These are phyloP conservation scores for Phortica okadai DNA, from an alignment of 2,888 invertebrate genomes.

Conservation along the genomic window DNA sequence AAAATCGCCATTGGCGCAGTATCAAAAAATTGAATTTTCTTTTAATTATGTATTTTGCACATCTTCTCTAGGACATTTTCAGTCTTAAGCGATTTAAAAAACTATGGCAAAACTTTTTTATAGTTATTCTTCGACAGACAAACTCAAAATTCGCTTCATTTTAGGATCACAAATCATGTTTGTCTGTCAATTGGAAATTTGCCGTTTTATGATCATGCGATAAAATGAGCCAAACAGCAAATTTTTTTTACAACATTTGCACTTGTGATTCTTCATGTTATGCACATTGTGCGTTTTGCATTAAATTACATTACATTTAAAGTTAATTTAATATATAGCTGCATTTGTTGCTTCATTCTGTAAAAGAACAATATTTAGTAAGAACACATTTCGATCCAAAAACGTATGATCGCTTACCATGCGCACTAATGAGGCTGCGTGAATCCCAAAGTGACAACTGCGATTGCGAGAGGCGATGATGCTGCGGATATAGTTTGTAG, in stretches of 20 bases:
- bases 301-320: too few species aligned
- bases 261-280: too few species aligned
- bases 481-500: constrained; percentile 73
- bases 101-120: constrained; percentile 73
- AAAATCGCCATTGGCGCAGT: constrained; percentile 3
- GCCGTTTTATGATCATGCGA: too few species aligned
- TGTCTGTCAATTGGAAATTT: too few species aligned
- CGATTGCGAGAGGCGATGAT: constrained; percentile 75
- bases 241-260: too few species aligned
- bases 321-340: background rate
- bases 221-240: too few species aligned
- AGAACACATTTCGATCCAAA: too few species aligned
- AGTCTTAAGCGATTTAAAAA: constrained; percentile 75
- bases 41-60: constrained; percentile 49
- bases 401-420: constrained; percentile 57
- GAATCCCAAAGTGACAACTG: constrained; percentile 75
- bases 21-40: constrained; percentile 4
- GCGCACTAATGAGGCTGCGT: constrained; percentile 75
- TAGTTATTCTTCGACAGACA: constrained; percentile 16
- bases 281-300: too few species aligned
- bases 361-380: background rate
- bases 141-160: constrained; percentile 8
- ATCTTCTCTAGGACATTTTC: constrained; percentile 74
- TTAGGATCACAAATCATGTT: too few species aligned
- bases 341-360: background rate